Conservation (phyloP, 1,140 invertebrate genomes). For the Battus philenor region DNA sequence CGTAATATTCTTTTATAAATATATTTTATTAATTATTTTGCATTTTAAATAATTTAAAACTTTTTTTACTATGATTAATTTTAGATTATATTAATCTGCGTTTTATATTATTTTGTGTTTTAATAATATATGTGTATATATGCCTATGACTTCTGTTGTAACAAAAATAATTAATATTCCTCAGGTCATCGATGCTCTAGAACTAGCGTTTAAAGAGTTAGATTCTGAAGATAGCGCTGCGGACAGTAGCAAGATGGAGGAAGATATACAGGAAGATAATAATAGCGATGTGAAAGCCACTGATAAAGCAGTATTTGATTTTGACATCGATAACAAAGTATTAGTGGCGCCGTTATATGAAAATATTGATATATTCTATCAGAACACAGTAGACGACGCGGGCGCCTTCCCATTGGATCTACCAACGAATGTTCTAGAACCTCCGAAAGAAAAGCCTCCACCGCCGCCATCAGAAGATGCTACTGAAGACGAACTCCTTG, state of each 20-base stretch:
- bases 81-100: too few relatives aligned
- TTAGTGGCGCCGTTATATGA: slow-evolving; percentile 76
- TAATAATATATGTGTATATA: too few relatives aligned
- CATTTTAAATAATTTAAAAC: too few relatives aligned
- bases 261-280: slow-evolving; percentile 18
- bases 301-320: slow-evolving; percentile 35
- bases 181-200: slow-evolving; percentile 56
- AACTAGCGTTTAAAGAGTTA: slow-evolving; percentile 78
- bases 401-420: slow-evolving; percentile 64
- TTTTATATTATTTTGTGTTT: too few relatives aligned
- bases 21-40: too few relatives aligned
- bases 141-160: too few relatives aligned
- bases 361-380: slow-evolving; percentile 77
- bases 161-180: not conserved
- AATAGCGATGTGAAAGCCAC: slow-evolving; percentile 14
- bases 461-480: slow-evolving; percentile 84
- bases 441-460: slow-evolving; percentile 90
- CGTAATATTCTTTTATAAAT: too few relatives aligned
- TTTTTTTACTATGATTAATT: too few relatives aligned
- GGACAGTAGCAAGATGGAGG: slow-evolving; percentile 35
- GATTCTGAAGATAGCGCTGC: slow-evolving; percentile 72
- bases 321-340: slow-evolving; percentile 48
- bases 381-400: slow-evolving; percentile 39
- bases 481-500: slow-evolving; percentile 60
- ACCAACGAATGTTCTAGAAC: slow-evolving; percentile 80